Base-by-base conservation (phyloP, 2,797 vertebrate species). In the Intellagama lesueurii region DNA sequence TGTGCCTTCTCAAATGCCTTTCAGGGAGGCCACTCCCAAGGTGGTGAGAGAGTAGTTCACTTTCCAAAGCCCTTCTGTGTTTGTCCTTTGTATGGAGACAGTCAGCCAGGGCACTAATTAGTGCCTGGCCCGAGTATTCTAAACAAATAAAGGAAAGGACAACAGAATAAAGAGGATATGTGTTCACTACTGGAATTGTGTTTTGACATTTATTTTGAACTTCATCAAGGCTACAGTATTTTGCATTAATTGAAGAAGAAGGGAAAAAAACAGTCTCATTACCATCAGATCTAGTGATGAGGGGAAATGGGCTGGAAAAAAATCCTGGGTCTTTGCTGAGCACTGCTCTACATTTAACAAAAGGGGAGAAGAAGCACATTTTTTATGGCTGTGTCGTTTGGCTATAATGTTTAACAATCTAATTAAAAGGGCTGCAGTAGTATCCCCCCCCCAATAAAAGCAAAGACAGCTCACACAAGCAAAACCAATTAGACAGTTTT, bases 401-500 rank as follows among this genome's bases (percentile, higher is more conserved):
- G 95, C 96, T 95, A 94, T 97, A 97, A 97, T 95, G 95, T 97
- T 97, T 97, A 97, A 97, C 97, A 97, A 97, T 97, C 97, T 97
- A 97, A 97, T 97, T 98, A 97, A 96, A 97, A 96, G 95, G 95
- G 86, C 95, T 68, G 92, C 94, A 64, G 95, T 95, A 97, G 95
- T 95, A 95, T 94, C 92, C 94, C 94, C 60, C 19, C 96, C 94
- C 96, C 97, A 97, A 96, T 96, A 96, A 96, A 96, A 96, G 94
- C 95, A 92, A 96, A 95, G 97, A 97, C 96, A 95, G 96, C 90
- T 87, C 93, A 96, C 94, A 96, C 91, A 95, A 95, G 96, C 94
- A 96, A 96, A 97, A 96, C 94, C 97, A 97, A 97, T 98, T 97
- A 97, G 97, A 97, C 96, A 97, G 96, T 97, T 97, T 97, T 97